Percentiles rank a stretch among this genome's conserved stretches.
phyloP scores from a whole-genome alignment of 2,797 vertebrate species.

The Melanotaenia pygmaea region DNA sequence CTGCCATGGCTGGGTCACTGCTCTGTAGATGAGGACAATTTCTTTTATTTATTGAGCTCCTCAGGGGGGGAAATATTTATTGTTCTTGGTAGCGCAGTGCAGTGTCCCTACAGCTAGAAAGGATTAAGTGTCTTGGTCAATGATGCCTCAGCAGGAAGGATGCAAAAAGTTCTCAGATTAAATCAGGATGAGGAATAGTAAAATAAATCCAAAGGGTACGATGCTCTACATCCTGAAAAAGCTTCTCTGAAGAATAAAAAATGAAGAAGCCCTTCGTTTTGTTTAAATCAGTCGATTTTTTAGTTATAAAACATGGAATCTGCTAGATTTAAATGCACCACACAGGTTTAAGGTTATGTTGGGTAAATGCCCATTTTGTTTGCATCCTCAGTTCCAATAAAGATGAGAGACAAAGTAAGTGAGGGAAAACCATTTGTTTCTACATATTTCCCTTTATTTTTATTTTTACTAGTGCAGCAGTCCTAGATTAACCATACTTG shows the following conservation, averaged over 20 bases:
- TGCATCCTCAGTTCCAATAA: background rate
- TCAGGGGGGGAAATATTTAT: constrained; percentile 9
- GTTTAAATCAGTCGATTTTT: background rate
- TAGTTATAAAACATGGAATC: constrained; percentile 1
- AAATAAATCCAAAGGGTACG: background rate
- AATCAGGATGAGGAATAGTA: constrained; percentile 6
- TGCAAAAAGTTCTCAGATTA: constrained; percentile 6
- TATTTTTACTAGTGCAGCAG: no score
- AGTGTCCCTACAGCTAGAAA: background rate
- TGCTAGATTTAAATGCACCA: background rate
- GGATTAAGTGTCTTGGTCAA: background rate
- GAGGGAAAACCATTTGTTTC: no score
- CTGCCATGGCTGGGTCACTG: background rate
- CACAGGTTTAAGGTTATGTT: no score
- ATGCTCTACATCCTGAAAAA: background rate
- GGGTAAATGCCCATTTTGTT: background rate
- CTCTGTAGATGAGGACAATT: background rate
- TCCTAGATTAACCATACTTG: no score
- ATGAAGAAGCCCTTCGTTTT: background rate
- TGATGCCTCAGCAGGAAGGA: constrained; percentile 6
- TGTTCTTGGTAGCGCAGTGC: constrained; percentile 1
- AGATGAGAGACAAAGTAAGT: background rate
- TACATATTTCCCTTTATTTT: no score
- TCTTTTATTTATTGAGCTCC: constrained; percentile 8
- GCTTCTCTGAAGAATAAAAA: background rate